Conservation (phyloP, 2,113 vertebrate species). For the Willisornis vidua region DNA sequence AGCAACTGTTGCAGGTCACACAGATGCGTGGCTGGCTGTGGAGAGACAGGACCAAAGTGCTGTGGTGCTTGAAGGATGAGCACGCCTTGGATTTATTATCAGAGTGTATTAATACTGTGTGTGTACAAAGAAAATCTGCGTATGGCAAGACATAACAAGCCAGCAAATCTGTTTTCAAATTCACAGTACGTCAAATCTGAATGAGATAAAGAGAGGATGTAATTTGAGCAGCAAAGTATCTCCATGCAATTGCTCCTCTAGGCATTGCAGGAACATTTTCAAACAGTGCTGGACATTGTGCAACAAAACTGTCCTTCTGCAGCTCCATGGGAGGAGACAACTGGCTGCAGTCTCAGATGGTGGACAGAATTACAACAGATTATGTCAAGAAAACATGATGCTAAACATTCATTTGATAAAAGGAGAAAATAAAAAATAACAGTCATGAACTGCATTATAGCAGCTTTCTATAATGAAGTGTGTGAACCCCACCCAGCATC, state of each 20-base stretch:
- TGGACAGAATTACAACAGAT: background rate
- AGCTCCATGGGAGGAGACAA: background rate
- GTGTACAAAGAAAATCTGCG: background rate
- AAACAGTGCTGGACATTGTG: background rate
- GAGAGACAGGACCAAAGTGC: background rate
- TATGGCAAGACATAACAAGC: background rate
- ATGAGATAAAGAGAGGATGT: background rate
- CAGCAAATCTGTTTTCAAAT: background rate
- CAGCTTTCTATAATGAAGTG: slow-evolving; percentile 42
- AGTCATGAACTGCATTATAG: background rate
- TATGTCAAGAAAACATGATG: background rate
- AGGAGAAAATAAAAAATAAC: background rate
- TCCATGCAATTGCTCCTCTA: background rate
- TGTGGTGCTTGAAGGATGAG: background rate
- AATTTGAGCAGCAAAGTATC: background rate
- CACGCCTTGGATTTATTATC: background rate
- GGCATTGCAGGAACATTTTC: background rate
- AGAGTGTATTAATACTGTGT: background rate
- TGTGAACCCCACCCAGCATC: slow-evolving; percentile 51
- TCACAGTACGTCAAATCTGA: background rate
- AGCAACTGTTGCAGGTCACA: background rate
- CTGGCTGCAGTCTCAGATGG: background rate
- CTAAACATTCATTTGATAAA: background rate
- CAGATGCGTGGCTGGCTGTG: background rate
- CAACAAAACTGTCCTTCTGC: background rate